Conservation (phyloP, 2,888 invertebrate species). For the Stegana nigrithorax region DNA sequence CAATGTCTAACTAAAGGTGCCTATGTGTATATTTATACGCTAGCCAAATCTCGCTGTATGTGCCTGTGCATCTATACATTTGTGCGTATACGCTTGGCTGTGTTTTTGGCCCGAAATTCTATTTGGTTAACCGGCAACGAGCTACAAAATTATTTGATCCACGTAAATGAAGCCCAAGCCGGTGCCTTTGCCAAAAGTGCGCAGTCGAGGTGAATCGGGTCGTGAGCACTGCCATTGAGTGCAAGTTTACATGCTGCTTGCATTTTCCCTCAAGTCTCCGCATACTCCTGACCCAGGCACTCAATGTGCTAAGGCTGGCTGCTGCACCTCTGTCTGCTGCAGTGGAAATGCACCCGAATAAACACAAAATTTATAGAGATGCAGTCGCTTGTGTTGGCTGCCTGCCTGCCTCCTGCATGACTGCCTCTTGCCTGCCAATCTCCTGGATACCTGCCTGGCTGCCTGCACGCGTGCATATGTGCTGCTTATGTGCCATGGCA, state of each 20-base stretch:
- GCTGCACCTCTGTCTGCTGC: too few relatives aligned
- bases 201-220: conserved; percentile 17
- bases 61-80: too few relatives aligned
- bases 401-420: too few relatives aligned
- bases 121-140: conserved; percentile 39
- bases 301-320: too few relatives aligned
- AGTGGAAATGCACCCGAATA: conserved; percentile 58
- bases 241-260: conserved; percentile 25
- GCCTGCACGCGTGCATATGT: too few relatives aligned
- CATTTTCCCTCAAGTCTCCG: conserved; percentile 39
- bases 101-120: conserved; percentile 29
- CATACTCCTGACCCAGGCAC: too few relatives aligned
- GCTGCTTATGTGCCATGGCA: conserved; percentile 16
- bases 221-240: conserved; percentile 9
- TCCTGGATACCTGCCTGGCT: too few relatives aligned
- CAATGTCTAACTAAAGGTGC: background rate
- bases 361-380: conserved; percentile 55
- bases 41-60: background rate
- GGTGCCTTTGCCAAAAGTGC: conserved; percentile 23
- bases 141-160: conserved; percentile 45
- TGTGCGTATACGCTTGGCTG: background rate
- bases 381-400: conserved; percentile 31
- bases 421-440: too few relatives aligned
- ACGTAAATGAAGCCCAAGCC: conserved; percentile 50
- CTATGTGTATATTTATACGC: background rate